Evolutionary conservation across 2,797 vertebrate species (phyloP).

Genomic region (Clarias fuscus): DNA sequence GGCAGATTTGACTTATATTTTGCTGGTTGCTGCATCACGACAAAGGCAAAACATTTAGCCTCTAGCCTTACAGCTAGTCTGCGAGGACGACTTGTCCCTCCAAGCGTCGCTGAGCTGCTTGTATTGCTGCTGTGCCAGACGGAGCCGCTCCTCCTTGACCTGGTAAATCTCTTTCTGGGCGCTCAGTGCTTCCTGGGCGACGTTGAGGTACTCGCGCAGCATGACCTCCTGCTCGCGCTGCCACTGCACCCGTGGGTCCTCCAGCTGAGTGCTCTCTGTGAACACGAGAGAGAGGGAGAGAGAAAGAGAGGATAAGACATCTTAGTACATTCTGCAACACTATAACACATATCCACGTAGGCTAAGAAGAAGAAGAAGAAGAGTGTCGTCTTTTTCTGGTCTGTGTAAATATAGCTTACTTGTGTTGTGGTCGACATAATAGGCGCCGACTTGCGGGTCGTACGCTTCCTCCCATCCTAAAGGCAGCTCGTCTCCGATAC

Average conservation of each 20-base stretch:
- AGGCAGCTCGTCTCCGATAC: conserved; percentile 94
- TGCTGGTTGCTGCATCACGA: neutral
- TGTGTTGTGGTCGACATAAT: conserved; percentile 98
- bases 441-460: conserved; percentile 88
- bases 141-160: conserved; percentile 94
- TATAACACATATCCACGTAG: too few relatives aligned
- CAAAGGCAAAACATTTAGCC: neutral
- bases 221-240: conserved; percentile 92
- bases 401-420: conserved; percentile 78
- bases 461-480: conserved; percentile 97
- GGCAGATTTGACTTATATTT: neutral
- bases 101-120: conserved; percentile 89
- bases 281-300: neutral
- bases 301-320: neutral
- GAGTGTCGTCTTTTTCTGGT: too few relatives aligned
- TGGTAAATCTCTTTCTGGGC: conserved; percentile 96
- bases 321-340: neutral
- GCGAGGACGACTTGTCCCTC: conserved; percentile 91
- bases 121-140: conserved; percentile 92
- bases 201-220: conserved; percentile 91
- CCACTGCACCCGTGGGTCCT: conserved; percentile 95
- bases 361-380: neutral
- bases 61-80: conserved; percentile 89
- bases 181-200: conserved; percentile 88
- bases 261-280: conserved; percentile 94